Percentiles rank a stretch among this genome's conserved stretches.
Evolutionary conservation across 2,797 vertebrate genomes (phyloP).

Genomic region (Adrianichthys oophorus): DNA sequence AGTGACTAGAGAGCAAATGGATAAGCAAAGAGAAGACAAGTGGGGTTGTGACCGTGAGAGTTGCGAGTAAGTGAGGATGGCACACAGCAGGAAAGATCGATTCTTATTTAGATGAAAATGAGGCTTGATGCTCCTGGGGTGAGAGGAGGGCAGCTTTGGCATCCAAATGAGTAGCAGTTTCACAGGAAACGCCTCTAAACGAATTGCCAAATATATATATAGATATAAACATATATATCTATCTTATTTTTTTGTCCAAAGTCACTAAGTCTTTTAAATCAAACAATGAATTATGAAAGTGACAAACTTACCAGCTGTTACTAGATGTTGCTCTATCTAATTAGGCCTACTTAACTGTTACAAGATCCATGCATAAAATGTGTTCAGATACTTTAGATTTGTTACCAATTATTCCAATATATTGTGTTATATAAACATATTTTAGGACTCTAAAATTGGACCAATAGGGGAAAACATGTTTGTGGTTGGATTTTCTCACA

Average conservation of each 20-base stretch:
- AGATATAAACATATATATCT: conserved; percentile 46
- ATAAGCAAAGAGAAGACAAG: conserved; percentile 69
- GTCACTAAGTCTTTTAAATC: conserved; percentile 40
- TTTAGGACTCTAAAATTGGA: no score
- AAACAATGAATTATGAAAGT: conserved; percentile 25
- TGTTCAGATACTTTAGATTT: no score
- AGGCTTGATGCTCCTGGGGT: conserved; percentile 80
- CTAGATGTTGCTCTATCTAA: no score
- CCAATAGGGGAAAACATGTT: no score
- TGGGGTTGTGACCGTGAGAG: conserved; percentile 76
- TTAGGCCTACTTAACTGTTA: no score
- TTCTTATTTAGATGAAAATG: conserved; percentile 90
- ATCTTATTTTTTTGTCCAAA: conserved; percentile 37
- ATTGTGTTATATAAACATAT: no score
- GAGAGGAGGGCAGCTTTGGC: conserved; percentile 78
- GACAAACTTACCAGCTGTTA: no score
- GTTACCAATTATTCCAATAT: no score
- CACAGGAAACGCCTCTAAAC: conserved; percentile 61
- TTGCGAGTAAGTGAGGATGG: conserved; percentile 76
- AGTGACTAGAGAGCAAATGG: conserved; percentile 54
- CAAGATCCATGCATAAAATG: no score
- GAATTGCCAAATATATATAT: conserved; percentile 52
- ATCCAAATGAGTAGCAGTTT: conserved; percentile 76
- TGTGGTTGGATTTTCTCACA: no score
- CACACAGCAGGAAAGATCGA: conserved; percentile 80